Evolutionary conservation across 2,888 invertebrate genomes (phyloP).

Genomic region (Pilophorus perplexus): DNA sequence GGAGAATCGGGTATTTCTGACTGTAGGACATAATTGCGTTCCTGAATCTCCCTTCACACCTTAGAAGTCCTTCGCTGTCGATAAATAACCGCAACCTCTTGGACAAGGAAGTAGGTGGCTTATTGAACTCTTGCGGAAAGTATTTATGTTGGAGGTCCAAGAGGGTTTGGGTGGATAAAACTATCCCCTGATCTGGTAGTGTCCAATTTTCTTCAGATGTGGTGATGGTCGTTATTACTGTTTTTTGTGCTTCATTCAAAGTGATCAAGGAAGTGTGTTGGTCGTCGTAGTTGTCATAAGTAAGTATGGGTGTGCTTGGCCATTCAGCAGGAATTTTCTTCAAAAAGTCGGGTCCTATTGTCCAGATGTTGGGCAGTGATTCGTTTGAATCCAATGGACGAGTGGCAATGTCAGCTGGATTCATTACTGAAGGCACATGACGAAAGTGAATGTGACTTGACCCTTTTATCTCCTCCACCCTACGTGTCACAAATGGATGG

Average conservation of each 20-base stretch:
- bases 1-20: constrained; percentile 21
- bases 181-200: too few relatives aligned
- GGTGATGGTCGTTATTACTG: too few relatives aligned
- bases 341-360: neutral
- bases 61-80: neutral
- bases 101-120: neutral
- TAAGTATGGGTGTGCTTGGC: too few relatives aligned
- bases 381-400: neutral
- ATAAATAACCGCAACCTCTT: constrained; percentile 4
- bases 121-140: too few relatives aligned
- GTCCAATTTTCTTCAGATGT: too few relatives aligned
- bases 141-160: too few relatives aligned
- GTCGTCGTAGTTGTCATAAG: too few relatives aligned
- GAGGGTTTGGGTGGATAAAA: too few relatives aligned
- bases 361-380: neutral
- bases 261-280: too few relatives aligned
- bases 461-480: constrained; percentile 47
- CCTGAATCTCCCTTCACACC: constrained; percentile 12
- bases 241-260: too few relatives aligned
- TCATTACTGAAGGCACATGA: neutral
- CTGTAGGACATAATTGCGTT: constrained; percentile 11
- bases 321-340: too few relatives aligned
- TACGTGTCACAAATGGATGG: constrained; percentile 45
- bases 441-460: neutral
- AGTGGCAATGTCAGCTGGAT: constrained; percentile 28